Evolutionary conservation across 2,113 vertebrate species (phyloP).

Genomic region (Bujurquina vittata): DNA sequence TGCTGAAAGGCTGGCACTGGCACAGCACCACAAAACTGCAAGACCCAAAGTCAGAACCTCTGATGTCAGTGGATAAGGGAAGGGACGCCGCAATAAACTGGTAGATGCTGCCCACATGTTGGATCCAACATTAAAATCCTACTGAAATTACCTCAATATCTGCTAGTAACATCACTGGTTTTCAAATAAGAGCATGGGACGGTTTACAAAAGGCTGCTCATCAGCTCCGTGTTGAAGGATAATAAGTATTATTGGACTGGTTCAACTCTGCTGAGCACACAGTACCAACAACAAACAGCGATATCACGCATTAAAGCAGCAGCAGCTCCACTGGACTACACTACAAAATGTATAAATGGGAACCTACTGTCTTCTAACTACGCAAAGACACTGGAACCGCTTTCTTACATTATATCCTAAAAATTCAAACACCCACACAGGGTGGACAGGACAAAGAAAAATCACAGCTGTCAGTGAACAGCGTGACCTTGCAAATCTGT

Average conservation of each 20-base stretch:
- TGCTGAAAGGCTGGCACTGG: background rate
- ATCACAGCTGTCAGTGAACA: constrained; percentile 27
- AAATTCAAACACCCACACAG: background rate
- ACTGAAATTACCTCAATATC: background rate
- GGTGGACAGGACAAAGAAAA: background rate
- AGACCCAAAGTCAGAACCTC: background rate
- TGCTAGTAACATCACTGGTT: background rate
- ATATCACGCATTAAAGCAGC: background rate
- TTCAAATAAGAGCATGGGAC: background rate
- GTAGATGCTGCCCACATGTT: background rate
- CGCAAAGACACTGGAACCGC: background rate
- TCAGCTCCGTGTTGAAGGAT: background rate
- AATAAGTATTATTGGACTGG: background rate
- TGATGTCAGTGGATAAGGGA: background rate
- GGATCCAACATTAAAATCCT: background rate
- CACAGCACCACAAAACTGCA: background rate
- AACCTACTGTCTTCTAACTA: background rate
- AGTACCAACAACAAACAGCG: background rate
- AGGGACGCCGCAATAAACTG: background rate
- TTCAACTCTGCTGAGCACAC: background rate
- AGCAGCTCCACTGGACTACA: background rate
- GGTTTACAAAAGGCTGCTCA: background rate
- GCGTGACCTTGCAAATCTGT: constrained; percentile 11
- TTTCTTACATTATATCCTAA: background rate
- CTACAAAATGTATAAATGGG: background rate